These are phyloP conservation scores for Ptilonorhynchus violaceus DNA, from an alignment of 2,113 vertebrate species.

Conservation along the genomic window DNA sequence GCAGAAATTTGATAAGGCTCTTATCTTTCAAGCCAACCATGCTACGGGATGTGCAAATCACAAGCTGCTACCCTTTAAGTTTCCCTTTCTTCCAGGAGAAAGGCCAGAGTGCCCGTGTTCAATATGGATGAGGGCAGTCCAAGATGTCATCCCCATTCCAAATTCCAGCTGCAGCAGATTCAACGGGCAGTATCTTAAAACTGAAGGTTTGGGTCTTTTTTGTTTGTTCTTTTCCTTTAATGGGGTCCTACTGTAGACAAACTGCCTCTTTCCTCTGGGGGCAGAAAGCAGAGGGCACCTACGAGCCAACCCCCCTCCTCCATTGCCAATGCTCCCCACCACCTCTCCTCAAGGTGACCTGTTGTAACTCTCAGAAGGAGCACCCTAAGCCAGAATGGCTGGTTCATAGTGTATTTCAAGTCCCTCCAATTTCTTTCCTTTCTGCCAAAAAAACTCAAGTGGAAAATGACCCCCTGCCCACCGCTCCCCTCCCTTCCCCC, in stretches of 20 bases:
- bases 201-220: neutral
- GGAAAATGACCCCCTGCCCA: neutral
- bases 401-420: accelerated
- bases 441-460: neutral
- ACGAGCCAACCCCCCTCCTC: neutral
- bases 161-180: neutral
- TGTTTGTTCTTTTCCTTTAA: neutral
- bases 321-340: neutral
- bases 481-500: accelerated
- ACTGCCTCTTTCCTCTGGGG: neutral
- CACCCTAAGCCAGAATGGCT: neutral
- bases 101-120: neutral
- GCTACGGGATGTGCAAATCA: neutral
- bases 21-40: neutral
- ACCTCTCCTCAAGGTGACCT: neutral
- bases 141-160: neutral
- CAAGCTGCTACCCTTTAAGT: neutral
- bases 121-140: neutral
- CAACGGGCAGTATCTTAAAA: neutral
- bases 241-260: neutral
- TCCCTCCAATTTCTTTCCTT: neutral
- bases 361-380: neutral
- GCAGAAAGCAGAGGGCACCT: accelerated
- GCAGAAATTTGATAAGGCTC: slow-evolving; percentile 1
- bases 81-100: neutral